Conservation (phyloP, 2,113 vertebrate species). For the Brachyhypopomus gauderio region DNA sequence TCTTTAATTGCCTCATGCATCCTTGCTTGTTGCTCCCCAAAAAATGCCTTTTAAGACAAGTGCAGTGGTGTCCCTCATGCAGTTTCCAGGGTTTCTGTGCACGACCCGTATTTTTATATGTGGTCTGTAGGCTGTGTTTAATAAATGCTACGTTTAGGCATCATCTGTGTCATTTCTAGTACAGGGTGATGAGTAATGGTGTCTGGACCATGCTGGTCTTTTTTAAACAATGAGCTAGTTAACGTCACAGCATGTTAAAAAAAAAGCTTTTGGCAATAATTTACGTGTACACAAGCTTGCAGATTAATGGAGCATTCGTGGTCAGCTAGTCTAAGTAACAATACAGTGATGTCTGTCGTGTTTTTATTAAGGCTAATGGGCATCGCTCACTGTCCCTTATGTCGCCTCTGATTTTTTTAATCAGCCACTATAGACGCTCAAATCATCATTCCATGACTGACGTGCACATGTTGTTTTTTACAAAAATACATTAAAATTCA, state of each 20-base stretch:
- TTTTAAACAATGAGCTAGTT: not conserved
- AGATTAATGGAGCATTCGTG: not conserved
- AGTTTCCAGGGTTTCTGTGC: constrained; percentile 11
- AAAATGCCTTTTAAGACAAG: constrained; percentile 35
- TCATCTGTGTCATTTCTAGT: not conserved
- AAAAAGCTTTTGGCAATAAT: not conserved
- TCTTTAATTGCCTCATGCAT: constrained; percentile 69
- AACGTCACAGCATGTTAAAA: not conserved
- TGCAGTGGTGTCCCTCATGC: constrained; percentile 26
- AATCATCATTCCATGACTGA: not conserved
- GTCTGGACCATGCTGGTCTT: not conserved
- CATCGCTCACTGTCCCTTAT: not conserved
- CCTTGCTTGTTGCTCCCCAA: constrained; percentile 43
- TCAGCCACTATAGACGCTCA: not conserved
- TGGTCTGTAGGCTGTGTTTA: not conserved
- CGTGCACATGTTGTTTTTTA: not conserved
- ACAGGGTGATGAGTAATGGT: not conserved
- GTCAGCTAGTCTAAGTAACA: not conserved
- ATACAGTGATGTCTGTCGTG: not conserved
- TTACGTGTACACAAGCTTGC: not conserved
- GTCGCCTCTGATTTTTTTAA: not conserved
- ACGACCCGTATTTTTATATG: not conserved
- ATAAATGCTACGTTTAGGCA: not conserved
- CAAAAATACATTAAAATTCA: not conserved
- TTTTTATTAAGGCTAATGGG: constrained; percentile 13